A percentile compares a stretch with the other conserved stretches of the same genome.
Conservation (phyloP, 2,113 vertebrate genomes). For the Shinisaurus crocodilurus region DNA sequence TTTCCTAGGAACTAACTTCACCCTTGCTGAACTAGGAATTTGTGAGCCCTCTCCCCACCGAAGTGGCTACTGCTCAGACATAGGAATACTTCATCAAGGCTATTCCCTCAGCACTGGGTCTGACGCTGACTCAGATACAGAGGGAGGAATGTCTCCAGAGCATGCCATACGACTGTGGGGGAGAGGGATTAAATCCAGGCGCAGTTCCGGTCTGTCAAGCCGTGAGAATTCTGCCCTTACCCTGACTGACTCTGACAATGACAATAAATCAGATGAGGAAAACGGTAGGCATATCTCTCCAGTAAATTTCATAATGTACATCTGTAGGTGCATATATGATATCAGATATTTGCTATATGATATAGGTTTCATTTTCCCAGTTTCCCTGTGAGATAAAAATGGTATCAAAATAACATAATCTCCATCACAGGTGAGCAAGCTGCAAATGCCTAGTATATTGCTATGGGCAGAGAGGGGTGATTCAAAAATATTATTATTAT, state of each 20-base stretch:
- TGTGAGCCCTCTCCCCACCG: conserved; percentile 90
- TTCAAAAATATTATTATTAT: no score
- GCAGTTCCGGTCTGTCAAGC: conserved; percentile 92
- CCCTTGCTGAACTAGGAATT: conserved; percentile 92
- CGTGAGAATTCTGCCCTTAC: conserved; percentile 93
- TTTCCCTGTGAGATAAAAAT: conserved; percentile 4
- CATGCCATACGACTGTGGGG: conserved; percentile 93
- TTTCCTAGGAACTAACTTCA: conserved; percentile 87
- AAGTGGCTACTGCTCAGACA: conserved; percentile 90
- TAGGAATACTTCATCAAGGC: conserved; percentile 90
- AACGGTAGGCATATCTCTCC: conserved; percentile 82
- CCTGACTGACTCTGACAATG: conserved; percentile 93
- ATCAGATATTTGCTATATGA: neutral
- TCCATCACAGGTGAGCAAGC: neutral
- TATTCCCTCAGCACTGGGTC: conserved; percentile 91
- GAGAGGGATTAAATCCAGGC: conserved; percentile 88
- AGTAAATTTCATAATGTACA: neutral
- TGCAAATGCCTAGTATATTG: neutral
- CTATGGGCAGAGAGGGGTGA: neutral
- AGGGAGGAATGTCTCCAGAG: conserved; percentile 93
- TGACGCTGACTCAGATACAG: conserved; percentile 90
- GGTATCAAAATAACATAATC: neutral
- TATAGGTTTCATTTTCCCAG: neutral
- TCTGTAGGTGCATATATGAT: neutral
- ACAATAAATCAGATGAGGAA: conserved; percentile 93